A percentile compares a stretch with the other conserved stretches of the same genome.
These are phyloP conservation scores for Anhinga rufa DNA, from an alignment of 2,113 vertebrate genomes.

Conservation along the genomic window DNA sequence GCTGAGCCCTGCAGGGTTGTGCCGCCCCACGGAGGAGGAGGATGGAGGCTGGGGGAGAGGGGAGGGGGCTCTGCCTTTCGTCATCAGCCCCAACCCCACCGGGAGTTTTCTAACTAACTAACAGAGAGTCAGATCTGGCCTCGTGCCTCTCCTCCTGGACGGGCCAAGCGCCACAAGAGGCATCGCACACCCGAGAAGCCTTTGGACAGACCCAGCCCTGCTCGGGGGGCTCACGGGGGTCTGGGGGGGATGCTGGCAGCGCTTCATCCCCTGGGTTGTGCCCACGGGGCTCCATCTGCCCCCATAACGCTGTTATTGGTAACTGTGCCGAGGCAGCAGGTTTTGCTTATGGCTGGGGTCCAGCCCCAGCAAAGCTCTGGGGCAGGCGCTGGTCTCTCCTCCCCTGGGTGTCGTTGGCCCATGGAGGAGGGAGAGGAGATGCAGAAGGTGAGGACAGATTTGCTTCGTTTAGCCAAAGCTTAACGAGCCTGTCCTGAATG, in stretches of 20 bases:
- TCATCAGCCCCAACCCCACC: neutral
- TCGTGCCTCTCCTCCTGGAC: neutral
- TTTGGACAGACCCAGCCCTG: neutral
- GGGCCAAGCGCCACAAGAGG: neutral
- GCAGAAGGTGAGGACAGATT: neutral
- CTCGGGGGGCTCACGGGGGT: neutral
- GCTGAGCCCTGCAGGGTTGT: neutral
- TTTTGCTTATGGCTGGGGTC: neutral
- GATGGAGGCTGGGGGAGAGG: neutral
- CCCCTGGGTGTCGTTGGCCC: neutral
- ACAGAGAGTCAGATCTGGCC: neutral
- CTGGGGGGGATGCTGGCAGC: neutral
- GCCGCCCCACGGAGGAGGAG: neutral
- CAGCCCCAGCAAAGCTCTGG: neutral
- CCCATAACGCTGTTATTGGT: neutral
- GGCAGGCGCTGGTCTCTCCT: neutral
- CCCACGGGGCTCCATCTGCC: neutral
- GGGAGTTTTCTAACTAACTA: neutral
- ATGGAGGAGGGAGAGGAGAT: neutral
- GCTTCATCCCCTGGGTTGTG: too few species aligned
- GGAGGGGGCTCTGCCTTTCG: neutral
- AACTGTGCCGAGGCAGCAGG: neutral
- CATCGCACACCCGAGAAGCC: fast-evolving
- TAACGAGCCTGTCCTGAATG: neutral
- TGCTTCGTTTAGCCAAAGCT: neutral